These are phyloP conservation scores for Pomatostomus ruficeps DNA, from an alignment of 2,113 vertebrate genomes.

Conservation along the genomic window DNA sequence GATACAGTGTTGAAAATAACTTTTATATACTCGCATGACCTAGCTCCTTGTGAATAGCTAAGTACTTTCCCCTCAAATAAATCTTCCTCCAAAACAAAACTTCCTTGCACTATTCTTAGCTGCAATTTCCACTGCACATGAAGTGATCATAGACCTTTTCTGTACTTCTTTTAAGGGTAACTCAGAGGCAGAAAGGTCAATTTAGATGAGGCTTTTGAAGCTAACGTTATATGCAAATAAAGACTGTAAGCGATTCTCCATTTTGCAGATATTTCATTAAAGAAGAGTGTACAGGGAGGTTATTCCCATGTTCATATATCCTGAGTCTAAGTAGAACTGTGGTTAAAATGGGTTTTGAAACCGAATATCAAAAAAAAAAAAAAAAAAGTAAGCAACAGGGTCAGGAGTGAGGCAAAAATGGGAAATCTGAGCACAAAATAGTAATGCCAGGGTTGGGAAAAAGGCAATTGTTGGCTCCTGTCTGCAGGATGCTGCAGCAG, in stretches of 20 bases:
- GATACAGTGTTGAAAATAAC: constrained; percentile 28
- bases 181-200: constrained; percentile 2
- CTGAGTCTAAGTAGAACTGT: background rate
- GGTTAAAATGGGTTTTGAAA: background rate
- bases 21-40: background rate
- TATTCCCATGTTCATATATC: background rate
- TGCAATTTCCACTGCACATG: background rate
- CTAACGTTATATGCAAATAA: background rate
- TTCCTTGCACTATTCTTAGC: constrained; percentile 11
- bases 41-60: constrained; percentile 8
- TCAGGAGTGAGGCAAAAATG: background rate
- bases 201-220: background rate
- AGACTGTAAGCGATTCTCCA: background rate
- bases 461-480: rapidly evolving
- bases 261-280: background rate
- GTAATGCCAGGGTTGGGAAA: background rate
- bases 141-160: constrained; percentile 26
- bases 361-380: background rate
- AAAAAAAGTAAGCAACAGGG: too few relatives aligned
- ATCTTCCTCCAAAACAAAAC: constrained; percentile 36
- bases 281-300: background rate
- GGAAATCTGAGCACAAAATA: background rate
- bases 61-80: constrained; percentile 11
- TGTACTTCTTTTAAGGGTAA: background rate
- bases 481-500: background rate